phyloP scores from a whole-genome alignment of 2,113 vertebrate species.

The Phodopus roborovskii region DNA sequence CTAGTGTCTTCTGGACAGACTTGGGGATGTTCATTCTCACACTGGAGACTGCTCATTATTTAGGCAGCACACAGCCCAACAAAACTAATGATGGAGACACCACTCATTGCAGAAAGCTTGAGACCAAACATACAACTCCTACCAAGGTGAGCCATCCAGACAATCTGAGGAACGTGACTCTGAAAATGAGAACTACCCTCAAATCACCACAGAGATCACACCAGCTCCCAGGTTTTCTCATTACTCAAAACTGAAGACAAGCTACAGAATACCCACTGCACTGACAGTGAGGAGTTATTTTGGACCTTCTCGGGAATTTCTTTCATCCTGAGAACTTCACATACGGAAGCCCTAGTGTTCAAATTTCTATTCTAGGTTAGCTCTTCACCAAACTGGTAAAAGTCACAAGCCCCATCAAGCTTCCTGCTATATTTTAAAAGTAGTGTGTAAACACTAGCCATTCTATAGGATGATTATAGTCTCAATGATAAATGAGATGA shows the following conservation, averaged over 20 bases:
- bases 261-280: not conserved
- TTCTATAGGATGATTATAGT: not conserved
- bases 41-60: not conserved
- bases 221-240: not conserved
- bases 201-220: too few relatives aligned
- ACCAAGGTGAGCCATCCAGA: not conserved
- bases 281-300: not conserved
- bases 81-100: not conserved
- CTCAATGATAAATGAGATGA: not conserved
- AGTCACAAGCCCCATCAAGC: not conserved
- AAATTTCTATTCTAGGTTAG: not conserved
- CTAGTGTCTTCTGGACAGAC: not conserved
- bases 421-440: not conserved
- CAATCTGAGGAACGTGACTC: not conserved
- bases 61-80: not conserved
- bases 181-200: not conserved
- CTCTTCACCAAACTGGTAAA: not conserved
- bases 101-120: not conserved
- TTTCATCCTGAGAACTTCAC: not conserved
- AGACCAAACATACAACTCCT: not conserved
- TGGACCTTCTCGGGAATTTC: not conserved
- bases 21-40: not conserved
- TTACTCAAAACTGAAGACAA: not conserved
- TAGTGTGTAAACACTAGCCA: not conserved
- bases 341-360: too few relatives aligned